Base-by-base conservation (phyloP, 2,888 invertebrate species). In the Ptilodon capucinus region DNA sequence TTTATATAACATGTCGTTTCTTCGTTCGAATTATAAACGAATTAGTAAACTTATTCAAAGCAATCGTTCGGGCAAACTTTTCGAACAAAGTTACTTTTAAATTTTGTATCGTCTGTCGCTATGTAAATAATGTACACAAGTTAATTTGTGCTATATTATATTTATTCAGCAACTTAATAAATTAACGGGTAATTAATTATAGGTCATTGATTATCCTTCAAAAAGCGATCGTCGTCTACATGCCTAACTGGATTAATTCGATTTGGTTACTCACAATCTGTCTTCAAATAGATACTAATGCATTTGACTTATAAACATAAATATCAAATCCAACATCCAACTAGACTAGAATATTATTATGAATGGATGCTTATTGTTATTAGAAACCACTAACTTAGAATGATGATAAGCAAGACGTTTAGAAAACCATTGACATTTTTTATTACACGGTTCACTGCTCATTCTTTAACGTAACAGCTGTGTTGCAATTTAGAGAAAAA, bases 1-100 rank as follows among this genome's bases (percentile, higher is more conserved):
- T 57, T 61, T 39, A 55, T 55, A 18, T 8, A 39, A 39, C 13
- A 39, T n/a, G n/a, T n/a, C n/a, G n/a, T 39, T 18, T 11, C 19
- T 18, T 18, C 11, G 18, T 18, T 19, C 14, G 5, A 11, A 28
- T 4, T 28, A 11, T 3, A 11, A 28, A 28, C 0, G 28, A 9
- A 11, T 28, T 28, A 28, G 9, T 28, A 1, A 21, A 6, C 4
- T 7, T 1, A 21, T 21, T 21, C n/a, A n/a, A n/a, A n/a, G n/a
- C n/a, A n/a, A n/a, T n/a, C n/a, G n/a, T n/a, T n/a, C n/a, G n/a
- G n/a, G n/a, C n/a, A n/a, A n/a, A n/a, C n/a, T n/a, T n/a, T n/a
- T n/a, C n/a, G n/a, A n/a, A n/a, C n/a, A n/a, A n/a, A n/a, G n/a
- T n/a, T n/a, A n/a, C n/a, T n/a, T n/a, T n/a, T n/a, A n/a, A n/a